Conservation (phyloP, 2,888 invertebrate genomes). For the Coecobrya sp. region DNA sequence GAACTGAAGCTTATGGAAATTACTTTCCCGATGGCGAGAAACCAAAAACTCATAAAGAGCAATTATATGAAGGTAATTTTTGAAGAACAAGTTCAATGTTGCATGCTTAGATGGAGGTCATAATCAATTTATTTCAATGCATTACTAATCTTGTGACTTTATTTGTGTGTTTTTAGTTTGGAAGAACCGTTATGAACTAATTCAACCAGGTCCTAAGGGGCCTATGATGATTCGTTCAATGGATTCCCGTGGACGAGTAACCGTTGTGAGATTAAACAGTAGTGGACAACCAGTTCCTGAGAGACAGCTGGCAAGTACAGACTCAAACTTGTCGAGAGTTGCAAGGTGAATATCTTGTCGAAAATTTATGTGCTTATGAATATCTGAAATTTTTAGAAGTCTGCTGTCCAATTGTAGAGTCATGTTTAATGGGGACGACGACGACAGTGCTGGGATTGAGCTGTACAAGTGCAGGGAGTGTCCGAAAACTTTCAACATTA, state of each 20-base stretch:
- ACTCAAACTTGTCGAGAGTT: conserved; percentile 79
- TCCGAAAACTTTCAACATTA: conserved; percentile 82
- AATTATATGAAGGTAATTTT: conserved; percentile 79
- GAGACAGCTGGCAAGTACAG: conserved; percentile 79
- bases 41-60: conserved; percentile 82
- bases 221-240: conserved; percentile 84
- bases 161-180: conserved; percentile 79
- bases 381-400: conserved; percentile 79
- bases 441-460: conserved; percentile 77
- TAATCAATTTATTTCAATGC: too few species aligned
- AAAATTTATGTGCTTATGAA: conserved; percentile 61
- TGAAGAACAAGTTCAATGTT: neutral
- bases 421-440: conserved; percentile 75
- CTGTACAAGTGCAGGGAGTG: conserved; percentile 83
- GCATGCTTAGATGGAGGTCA: too few species aligned
- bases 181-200: conserved; percentile 84
- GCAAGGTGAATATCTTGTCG: conserved; percentile 74
- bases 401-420: conserved; percentile 81
- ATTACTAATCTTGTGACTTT: too few species aligned
- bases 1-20: conserved; percentile 74
- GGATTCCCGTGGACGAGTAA: conserved; percentile 84
- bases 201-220: conserved; percentile 85
- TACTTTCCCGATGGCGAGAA: conserved; percentile 77
- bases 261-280: conserved; percentile 83
- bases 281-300: conserved; percentile 82